Evolutionary conservation across 2,888 invertebrate species (phyloP).

Genomic region (Dicroscelio sp.): DNA sequence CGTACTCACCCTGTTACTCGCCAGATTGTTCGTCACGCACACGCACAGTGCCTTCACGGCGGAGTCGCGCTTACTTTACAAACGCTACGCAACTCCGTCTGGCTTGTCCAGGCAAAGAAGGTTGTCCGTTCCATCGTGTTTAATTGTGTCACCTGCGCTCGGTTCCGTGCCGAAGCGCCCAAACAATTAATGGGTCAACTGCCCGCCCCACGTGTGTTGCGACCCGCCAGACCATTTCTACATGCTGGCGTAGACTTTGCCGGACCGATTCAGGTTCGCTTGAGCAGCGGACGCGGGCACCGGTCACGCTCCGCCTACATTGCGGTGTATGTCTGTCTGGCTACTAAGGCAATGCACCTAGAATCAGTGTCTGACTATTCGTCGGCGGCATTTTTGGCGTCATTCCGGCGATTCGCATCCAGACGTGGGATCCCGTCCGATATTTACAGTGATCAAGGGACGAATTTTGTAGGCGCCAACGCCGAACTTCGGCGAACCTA

Average conservation of each 20-base stretch:
- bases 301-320: neutral
- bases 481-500: too few relatives aligned
- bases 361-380: neutral
- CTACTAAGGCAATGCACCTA: neutral
- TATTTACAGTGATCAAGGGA: too few relatives aligned
- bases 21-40: neutral
- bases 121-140: slow-evolving; percentile 9
- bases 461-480: too few relatives aligned
- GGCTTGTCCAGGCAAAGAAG: slow-evolving; percentile 41
- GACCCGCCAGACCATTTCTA: neutral
- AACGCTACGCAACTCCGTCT: neutral
- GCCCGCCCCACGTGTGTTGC: slow-evolving; percentile 9
- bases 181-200: slow-evolving; percentile 60
- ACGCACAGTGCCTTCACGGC: neutral
- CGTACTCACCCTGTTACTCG: neutral
- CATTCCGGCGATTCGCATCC: neutral
- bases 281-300: neutral
- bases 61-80: neutral
- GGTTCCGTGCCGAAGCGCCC: neutral
- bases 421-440: neutral
- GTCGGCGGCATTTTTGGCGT: neutral
- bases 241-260: slow-evolving; percentile 65
- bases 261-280: slow-evolving; percentile 45
- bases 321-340: neutral
- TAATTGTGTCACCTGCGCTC: slow-evolving; percentile 36